Conservation (phyloP, 1,140 invertebrate species). For the Pogonomyrmex barbatus region DNA sequence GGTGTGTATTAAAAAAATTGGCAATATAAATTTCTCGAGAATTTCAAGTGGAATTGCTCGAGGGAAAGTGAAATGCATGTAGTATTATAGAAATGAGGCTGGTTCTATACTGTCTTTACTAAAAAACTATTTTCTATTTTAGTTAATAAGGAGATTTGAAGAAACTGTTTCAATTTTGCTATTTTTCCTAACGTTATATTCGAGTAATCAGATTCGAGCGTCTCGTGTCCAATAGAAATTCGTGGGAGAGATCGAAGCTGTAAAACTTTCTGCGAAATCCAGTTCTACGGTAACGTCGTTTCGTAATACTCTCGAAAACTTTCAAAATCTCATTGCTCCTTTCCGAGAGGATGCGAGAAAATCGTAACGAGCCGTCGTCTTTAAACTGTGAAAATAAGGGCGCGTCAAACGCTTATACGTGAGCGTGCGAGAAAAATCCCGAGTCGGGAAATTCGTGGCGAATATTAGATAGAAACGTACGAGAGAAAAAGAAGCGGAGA, state of each 20-base stretch:
- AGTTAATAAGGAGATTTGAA: neutral
- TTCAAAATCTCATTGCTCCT: constrained; percentile 16
- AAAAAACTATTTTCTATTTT: neutral
- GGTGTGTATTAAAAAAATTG: constrained; percentile 7
- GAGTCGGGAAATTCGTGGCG: constrained; percentile 7
- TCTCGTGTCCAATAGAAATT: constrained; percentile 25
- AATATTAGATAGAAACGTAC: constrained; percentile 23
- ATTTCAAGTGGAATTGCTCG: neutral
- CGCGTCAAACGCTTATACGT: constrained; percentile 31
- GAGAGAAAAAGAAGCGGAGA: neutral
- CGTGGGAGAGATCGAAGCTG: constrained; percentile 26
- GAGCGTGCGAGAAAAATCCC: constrained; percentile 24
- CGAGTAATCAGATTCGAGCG: neutral
- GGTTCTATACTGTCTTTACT: neutral
- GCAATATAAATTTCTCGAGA: neutral
- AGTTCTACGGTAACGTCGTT: constrained; percentile 15
- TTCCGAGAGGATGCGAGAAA: neutral
- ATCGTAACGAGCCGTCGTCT: constrained; percentile 20
- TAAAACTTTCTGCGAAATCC: constrained; percentile 14
- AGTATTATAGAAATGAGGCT: neutral
- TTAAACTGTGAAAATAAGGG: constrained; percentile 40
- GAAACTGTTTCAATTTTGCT: neutral
- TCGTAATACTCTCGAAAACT: constrained; percentile 16
- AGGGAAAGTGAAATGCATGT: neutral
- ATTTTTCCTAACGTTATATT: neutral